phyloP scores from a whole-genome alignment of 2,113 vertebrate species.

The Lampris megalopsis region DNA sequence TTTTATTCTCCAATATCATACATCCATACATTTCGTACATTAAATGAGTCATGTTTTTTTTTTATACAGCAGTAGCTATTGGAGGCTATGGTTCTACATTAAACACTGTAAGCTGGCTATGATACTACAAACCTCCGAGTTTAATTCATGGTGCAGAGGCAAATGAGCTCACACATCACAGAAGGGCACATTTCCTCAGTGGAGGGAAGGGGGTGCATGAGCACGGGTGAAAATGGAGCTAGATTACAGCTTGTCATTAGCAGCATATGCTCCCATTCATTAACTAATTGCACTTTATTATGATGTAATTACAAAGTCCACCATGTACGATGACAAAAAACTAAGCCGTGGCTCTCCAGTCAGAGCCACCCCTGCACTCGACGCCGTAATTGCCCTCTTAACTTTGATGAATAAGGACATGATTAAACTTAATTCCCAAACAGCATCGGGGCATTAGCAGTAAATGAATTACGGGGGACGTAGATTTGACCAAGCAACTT shows the following conservation, averaged over 20 bases:
- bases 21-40: too few species aligned
- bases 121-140: conserved; percentile 1
- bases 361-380: conserved; percentile 80
- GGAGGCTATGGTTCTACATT: too few species aligned
- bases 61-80: too few species aligned
- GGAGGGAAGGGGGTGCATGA: not conserved
- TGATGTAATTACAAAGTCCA: conserved; percentile 86
- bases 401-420: conserved; percentile 92
- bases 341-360: conserved; percentile 76
- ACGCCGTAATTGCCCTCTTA: conserved; percentile 89
- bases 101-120: too few species aligned
- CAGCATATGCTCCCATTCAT: conserved; percentile 79
- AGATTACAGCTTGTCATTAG: conserved; percentile 71
- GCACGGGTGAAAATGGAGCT: conserved; percentile 28
- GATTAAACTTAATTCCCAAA: conserved; percentile 96
- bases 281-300: conserved; percentile 88
- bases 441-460: conserved; percentile 89
- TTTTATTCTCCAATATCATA: too few species aligned
- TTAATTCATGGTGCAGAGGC: conserved; percentile 11
- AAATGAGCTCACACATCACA: conserved; percentile 17
- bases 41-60: too few species aligned
- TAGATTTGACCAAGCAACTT: conserved; percentile 90
- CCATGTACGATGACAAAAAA: conserved; percentile 78
- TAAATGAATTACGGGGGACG: conserved; percentile 90
- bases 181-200: not conserved